Evolutionary conservation across 1,140 invertebrate species (phyloP), one percentile per base, ranked within the genome.

Genomic region (Agrypnia vestita): DNA sequence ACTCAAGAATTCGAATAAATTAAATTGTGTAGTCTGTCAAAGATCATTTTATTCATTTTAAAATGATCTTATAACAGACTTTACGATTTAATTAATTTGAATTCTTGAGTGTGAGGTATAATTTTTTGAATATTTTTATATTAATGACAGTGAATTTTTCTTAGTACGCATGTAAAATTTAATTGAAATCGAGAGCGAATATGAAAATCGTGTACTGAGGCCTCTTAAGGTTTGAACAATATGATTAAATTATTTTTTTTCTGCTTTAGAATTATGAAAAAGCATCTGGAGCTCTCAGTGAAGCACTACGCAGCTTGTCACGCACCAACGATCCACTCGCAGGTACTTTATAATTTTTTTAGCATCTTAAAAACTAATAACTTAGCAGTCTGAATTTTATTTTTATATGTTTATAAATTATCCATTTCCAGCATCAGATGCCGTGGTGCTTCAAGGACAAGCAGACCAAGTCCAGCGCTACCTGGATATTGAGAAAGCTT

Each of bases 231-330:
- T 55, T 12, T 13, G 53, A 15, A 13, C 9, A 56, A 56, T 35
- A 56, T 56, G n/a, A 56, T 17, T 9, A 59, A 59, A 35, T 67
- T 21, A 17, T 59, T 9, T 56, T 12, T 35, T 46, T 13, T 72
- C n/a, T n/a, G n/a, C n/a, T 55, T 86, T 93, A 97, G 88, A 97
- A 99, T 86, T 99, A 99, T 85, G 97, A 97, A 79, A 99, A 98
- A 88, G 97, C 97, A 0, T 87, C 97, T 0, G 96, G 96, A 55
- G 97, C 97, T 7, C 89, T 98, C 21, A 95, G 94, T 84, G 97
- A 99, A 90, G 96, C 96, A 0, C 92, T 93, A 19, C 93, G 94
- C 79, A 97, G 95, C 84, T 85, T 97, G 15, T 87, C 91, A 1
- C 88, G 89, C 62, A 86, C 87, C 43, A 83, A 85, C 25, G 88